Conservation (phyloP, 2,113 vertebrate genomes). For the Myanophis thanlyinensis region DNA sequence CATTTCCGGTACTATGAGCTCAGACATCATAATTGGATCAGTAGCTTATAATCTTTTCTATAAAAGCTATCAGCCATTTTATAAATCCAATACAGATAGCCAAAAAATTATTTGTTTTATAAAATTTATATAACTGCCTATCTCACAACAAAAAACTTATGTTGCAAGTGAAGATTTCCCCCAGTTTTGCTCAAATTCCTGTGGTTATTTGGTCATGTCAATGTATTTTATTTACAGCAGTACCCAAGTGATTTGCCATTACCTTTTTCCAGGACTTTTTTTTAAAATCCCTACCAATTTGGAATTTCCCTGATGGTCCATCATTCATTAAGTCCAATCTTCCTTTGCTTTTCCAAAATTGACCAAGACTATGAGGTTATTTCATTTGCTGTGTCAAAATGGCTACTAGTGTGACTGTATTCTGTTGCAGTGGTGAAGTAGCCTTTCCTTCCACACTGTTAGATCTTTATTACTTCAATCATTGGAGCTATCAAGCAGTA, state of each 20-base stretch:
- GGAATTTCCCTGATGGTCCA: not conserved
- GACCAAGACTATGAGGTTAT: not conserved
- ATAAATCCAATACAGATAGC: not conserved
- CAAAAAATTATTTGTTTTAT: not conserved
- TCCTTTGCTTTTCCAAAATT: not conserved
- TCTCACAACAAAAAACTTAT: too few species aligned
- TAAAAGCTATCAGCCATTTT: not conserved
- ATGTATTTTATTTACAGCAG: not conserved
- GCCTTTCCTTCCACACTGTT: not conserved
- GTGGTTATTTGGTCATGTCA: not conserved
- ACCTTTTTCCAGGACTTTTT: too few species aligned
- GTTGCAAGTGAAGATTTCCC: not conserved
- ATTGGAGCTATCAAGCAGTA: constrained; percentile 31
- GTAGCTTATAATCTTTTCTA: not conserved
- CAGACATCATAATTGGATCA: not conserved
- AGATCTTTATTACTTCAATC: constrained; percentile 1
- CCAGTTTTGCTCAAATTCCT: not conserved
- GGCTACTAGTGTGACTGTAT: not conserved
- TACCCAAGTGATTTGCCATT: not conserved
- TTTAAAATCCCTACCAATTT: not conserved
- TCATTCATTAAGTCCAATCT: not conserved
- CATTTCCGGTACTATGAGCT: not conserved
- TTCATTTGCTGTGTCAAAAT: not conserved
- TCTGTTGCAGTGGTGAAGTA: not conserved
- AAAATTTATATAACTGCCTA: too few species aligned